Evolutionary conservation across 2,113 vertebrate genomes (phyloP), one percentile per base, ranked within the genome.

Genomic region (Galbula dea): DNA sequence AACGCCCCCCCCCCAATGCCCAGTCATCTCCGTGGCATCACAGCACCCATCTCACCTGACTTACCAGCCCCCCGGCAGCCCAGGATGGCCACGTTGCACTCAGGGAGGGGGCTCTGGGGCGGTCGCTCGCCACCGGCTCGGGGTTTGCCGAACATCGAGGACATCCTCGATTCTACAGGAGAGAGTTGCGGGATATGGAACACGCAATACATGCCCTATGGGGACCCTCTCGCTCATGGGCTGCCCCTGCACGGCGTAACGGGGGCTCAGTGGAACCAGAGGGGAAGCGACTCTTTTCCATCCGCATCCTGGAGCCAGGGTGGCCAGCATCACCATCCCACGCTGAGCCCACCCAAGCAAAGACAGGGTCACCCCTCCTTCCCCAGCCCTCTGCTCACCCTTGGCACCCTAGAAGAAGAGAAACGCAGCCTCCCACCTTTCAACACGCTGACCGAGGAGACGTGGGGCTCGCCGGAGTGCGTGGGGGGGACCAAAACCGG

Each of bases 141-240:
- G 59, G 97, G 93, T 89, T 99, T 99, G 73, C 99, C 98, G 46
- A 99, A 99, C 98, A 98, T 98, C 66, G 98, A 96, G 57, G 98
- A 97, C 98, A 99, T 98, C 77, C 73, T 97, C 62, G 6, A n/a
- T 54, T 82, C 91, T 83, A 63, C 6, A 11, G 65, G 86, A 68
- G 34, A 93, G 51, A 29, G 29, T 3, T 11, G 23, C 30, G 30
- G 34, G 26, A 51, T 11, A 3, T 79, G 54, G 55, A 37, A 36
- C 71, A 66, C 21, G 45, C 39, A 0, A 66, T 54, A 51, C 36
- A 0, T 4, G 6, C 10, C 1, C 4, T n/a, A 1, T 4, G 26
- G 59, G 36, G 15, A 51, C 41, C 23, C 18, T 13, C 34, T 54
- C 6, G 1, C 63, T 62, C 24, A 5, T 18, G 43, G 83, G 36